These are phyloP conservation scores for Trichogramma dendrolimi DNA, from an alignment of 2,888 invertebrate genomes.

Conservation along the genomic window DNA sequence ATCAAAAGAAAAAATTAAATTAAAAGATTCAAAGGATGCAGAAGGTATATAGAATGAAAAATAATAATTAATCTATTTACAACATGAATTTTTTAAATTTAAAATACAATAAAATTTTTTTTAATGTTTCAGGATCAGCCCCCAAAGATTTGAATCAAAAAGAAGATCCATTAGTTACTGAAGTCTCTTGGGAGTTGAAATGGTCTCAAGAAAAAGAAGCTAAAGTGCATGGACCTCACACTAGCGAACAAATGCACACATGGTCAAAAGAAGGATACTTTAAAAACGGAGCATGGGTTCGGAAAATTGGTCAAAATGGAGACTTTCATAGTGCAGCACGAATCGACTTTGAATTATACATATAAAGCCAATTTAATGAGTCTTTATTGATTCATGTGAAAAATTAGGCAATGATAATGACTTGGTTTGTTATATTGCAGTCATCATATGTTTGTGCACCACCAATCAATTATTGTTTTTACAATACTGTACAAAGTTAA, in stretches of 20 bases:
- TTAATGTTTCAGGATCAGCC: constrained; percentile 7
- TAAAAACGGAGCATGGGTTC: constrained; percentile 78
- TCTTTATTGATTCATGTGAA: constrained; percentile 7
- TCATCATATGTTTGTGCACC: no score
- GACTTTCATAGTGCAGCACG: constrained; percentile 83
- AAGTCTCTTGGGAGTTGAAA: constrained; percentile 85
- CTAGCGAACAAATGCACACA: constrained; percentile 82
- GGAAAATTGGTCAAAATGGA: constrained; percentile 69
- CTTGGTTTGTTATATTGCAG: no score
- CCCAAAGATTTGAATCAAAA: constrained; percentile 16
- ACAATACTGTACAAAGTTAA: constrained; percentile 5
- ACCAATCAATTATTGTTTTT: constrained; percentile 13
- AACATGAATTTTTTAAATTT: not conserved
- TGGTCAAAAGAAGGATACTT: constrained; percentile 85
- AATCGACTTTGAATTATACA: constrained; percentile 90
- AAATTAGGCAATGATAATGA: not conserved
- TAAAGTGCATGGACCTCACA: constrained; percentile 79
- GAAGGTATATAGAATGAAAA: not conserved
- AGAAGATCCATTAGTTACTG: constrained; percentile 25
- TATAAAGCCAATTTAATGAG: constrained; percentile 52
- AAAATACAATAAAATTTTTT: not conserved
- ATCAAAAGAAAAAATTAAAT: constrained; percentile 57
- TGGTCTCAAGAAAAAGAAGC: constrained; percentile 73
- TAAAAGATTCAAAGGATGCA: constrained; percentile 4
- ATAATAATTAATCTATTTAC: not conserved